Conservation (phyloP, 30 jellyfish, hydroid and myxozoan genomes). For the Pseudorhiza aurosa region DNA sequence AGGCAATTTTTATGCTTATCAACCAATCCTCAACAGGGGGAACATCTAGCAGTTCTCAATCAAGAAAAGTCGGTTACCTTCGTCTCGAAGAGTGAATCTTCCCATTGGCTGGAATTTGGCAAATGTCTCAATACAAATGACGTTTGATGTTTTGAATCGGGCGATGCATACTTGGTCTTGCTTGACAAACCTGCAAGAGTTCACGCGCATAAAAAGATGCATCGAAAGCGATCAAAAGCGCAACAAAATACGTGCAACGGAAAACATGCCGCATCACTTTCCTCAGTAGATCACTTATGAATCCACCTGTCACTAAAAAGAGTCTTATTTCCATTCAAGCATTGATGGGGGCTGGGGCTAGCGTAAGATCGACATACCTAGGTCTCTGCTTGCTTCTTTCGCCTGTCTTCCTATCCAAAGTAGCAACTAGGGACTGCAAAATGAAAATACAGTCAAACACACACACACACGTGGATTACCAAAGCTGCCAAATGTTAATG, state of each 20-base stretch:
- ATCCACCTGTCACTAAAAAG: background rate
- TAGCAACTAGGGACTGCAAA: slow-evolving; percentile 83
- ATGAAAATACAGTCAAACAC: background rate
- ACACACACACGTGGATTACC: background rate
- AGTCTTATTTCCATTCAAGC: background rate
- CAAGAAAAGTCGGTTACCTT: too few species aligned
- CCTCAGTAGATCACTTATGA: background rate
- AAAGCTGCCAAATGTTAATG: background rate
- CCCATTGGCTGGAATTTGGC: slow-evolving; percentile 96
- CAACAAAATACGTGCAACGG: too few species aligned
- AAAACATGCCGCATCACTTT: too few species aligned
- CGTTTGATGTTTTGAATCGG: slow-evolving; percentile 88
- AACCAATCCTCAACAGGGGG: too few species aligned
- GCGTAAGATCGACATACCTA: slow-evolving; percentile 48
- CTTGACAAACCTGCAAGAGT: slow-evolving; percentile 75
- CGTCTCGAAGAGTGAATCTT: slow-evolving; percentile 98
- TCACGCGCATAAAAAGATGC: too few species aligned
- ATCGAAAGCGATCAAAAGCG: too few species aligned
- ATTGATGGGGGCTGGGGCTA: too few species aligned
- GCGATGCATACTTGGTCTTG: slow-evolving; percentile 99
- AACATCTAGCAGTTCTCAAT: too few species aligned
- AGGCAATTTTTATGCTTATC: too few species aligned
- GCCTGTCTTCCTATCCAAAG: slow-evolving; percentile 90
- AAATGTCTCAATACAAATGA: slow-evolving; percentile 92
- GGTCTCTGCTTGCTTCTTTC: slow-evolving; percentile 94